phyloP scores from a whole-genome alignment of 2,797 vertebrate species.

The Bufotes viridis region DNA sequence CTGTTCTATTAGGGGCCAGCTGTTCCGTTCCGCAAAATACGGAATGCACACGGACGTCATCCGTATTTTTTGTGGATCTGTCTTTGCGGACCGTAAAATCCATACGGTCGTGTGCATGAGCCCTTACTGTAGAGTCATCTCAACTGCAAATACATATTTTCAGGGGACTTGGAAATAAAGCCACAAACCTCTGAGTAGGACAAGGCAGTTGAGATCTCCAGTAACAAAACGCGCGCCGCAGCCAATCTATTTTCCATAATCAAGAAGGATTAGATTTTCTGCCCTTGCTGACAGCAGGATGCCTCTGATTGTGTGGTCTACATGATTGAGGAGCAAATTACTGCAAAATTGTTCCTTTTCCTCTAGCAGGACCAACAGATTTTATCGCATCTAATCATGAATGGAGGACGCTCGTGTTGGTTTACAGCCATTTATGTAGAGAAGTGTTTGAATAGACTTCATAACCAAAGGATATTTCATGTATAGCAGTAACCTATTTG shows the following conservation, averaged over 20 bases:
- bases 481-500: neutral
- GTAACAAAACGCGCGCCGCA: neutral
- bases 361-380: neutral
- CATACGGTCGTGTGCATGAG: neutral
- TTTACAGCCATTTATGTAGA: neutral
- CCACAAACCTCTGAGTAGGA: neutral
- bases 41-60: no score
- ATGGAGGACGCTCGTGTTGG: neutral
- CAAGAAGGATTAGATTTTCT: neutral
- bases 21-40: no score
- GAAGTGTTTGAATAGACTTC: neutral
- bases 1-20: no score
- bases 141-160: neutral
- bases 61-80: no score
- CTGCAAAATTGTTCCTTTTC: neutral
- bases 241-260: neutral
- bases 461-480: neutral
- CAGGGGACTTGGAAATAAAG: neutral
- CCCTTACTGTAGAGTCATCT: neutral
- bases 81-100: no score
- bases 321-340: constrained; percentile 16
- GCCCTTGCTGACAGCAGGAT: constrained; percentile 14
- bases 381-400: neutral
- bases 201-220: neutral
- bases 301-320: neutral